A percentile compares a stretch with the other conserved stretches of the same genome.
These are phyloP conservation scores for Geotria australis DNA, from an alignment of 2,797 vertebrate genomes.

Conservation along the genomic window DNA sequence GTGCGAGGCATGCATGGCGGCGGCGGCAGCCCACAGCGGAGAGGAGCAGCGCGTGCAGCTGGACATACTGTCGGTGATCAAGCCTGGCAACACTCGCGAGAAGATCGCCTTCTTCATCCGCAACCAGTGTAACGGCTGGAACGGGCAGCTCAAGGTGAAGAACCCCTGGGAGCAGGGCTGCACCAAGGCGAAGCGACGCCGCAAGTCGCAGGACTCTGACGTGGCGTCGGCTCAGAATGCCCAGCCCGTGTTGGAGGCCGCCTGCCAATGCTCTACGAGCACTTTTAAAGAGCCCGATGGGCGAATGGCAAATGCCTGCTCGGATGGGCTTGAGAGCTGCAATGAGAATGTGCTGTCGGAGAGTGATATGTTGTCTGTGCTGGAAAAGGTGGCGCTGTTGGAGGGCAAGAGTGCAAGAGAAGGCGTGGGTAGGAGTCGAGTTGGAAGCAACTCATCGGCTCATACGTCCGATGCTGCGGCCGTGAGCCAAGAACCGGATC, in stretches of 20 bases:
- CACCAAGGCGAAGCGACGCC: conserved; percentile 53
- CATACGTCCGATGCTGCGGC: too few relatives aligned
- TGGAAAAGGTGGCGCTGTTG: conserved; percentile 74
- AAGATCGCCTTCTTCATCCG: conserved; percentile 91
- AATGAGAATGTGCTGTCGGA: conserved; percentile 5
- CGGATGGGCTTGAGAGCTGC: background rate
- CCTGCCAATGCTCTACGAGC: conserved; percentile 1
- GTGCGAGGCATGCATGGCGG: background rate
- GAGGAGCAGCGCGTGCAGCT: conserved; percentile 58
- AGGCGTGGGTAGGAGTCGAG: background rate
- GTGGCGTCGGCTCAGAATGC: conserved; percentile 5
- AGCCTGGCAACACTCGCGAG: conserved; percentile 87
- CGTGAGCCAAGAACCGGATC: background rate
- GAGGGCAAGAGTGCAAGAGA: conserved; percentile 13
- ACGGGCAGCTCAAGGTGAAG: conserved; percentile 54
- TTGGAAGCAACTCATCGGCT: background rate
- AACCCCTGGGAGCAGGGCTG: conserved; percentile 63
- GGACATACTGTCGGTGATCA: conserved; percentile 93
- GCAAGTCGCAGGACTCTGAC: conserved; percentile 37
- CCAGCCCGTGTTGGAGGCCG: too few relatives aligned
- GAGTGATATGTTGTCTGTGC: conserved; percentile 50
- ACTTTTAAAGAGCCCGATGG: conserved; percentile 3
- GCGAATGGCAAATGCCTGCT: too few relatives aligned
- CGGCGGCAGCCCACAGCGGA: background rate
- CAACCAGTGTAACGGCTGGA: conserved; percentile 41